Conservation (phyloP, 2,113 vertebrate genomes). For the Speoplatyrhinus poulsoni region DNA sequence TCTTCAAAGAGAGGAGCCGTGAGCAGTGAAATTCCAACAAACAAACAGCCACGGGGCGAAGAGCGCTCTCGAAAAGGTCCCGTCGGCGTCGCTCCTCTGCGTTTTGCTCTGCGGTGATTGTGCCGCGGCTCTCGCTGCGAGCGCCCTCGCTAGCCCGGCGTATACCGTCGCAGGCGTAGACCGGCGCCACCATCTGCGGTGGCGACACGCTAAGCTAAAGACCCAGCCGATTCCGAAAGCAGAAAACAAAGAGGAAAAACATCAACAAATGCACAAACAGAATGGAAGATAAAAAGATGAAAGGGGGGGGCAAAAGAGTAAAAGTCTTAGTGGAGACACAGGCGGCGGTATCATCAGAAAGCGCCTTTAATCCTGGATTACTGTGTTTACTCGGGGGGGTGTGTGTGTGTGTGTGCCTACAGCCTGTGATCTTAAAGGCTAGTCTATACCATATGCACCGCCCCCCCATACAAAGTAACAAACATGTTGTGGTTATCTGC, state of each 20-base stretch:
- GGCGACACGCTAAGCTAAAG: slow-evolving; percentile 47
- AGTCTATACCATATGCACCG: slow-evolving; percentile 48
- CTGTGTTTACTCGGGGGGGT: slow-evolving; percentile 49
- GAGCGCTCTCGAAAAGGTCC: slow-evolving; percentile 27
- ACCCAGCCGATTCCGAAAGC: not conserved
- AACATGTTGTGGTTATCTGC: too few species aligned
- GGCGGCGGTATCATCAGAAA: slow-evolving; percentile 61
- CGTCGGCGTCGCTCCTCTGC: slow-evolving; percentile 19
- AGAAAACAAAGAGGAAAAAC: slow-evolving; percentile 30
- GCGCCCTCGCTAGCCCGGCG: slow-evolving; percentile 55
- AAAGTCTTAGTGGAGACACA: slow-evolving; percentile 66
- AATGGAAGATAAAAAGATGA: slow-evolving; percentile 60
- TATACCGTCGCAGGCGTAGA: slow-evolving; percentile 56
- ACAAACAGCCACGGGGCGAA: slow-evolving; percentile 51
- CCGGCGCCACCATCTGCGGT: slow-evolving; percentile 62
- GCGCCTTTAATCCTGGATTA: slow-evolving; percentile 73
- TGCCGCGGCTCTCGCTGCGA: slow-evolving; percentile 25
- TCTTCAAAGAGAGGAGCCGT: slow-evolving; percentile 42
- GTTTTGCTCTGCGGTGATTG: slow-evolving; percentile 32
- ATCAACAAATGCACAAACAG: slow-evolving; percentile 35
- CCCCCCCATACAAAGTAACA: too few species aligned
- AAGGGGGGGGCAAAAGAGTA: slow-evolving; percentile 57
- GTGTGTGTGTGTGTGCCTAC: slow-evolving; percentile 23
- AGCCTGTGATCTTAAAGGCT: slow-evolving; percentile 42
- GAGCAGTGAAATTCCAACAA: slow-evolving; percentile 46